Evolutionary conservation across 1,140 invertebrate species (phyloP).

Genomic region (Brachionus plicatilis): DNA sequence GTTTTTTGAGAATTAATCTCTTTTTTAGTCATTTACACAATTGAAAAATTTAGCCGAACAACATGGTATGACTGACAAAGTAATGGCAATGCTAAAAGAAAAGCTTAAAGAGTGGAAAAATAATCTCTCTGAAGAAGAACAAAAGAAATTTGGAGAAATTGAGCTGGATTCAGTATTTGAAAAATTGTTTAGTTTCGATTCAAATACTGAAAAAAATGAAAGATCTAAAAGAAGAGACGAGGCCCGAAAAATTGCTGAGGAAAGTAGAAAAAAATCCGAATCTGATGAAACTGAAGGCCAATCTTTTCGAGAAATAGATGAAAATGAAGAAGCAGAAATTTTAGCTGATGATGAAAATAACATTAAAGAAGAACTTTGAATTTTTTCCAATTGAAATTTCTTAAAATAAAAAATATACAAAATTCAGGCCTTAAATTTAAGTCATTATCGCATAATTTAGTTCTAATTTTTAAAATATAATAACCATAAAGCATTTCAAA

Average conservation of each 20-base stretch:
- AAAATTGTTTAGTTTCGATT: background rate
- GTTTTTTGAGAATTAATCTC: background rate
- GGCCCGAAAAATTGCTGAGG: background rate
- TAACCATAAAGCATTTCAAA: no score
- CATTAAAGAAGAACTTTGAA: background rate
- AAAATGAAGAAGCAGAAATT: conserved; percentile 13
- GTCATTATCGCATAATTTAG: no score
- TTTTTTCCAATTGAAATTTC: no score
- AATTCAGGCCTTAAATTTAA: no score
- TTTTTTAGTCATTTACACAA: conserved; percentile 1
- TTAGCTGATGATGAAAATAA: background rate
- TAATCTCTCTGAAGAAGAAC: background rate
- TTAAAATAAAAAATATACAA: no score
- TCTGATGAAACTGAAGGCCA: background rate
- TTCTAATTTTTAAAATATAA: no score
- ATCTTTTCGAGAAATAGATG: background rate
- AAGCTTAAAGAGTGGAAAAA: background rate
- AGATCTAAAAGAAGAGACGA: conserved; percentile 4
- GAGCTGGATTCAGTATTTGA: background rate
- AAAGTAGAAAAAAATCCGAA: background rate
- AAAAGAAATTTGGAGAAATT: background rate
- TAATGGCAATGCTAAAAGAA: background rate
- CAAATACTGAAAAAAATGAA: background rate
- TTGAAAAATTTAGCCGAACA: conserved; percentile 10
- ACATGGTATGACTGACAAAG: background rate